Evolutionary conservation across 2,113 vertebrate genomes (phyloP).

Genomic region (Dryoscopus gambensis): DNA sequence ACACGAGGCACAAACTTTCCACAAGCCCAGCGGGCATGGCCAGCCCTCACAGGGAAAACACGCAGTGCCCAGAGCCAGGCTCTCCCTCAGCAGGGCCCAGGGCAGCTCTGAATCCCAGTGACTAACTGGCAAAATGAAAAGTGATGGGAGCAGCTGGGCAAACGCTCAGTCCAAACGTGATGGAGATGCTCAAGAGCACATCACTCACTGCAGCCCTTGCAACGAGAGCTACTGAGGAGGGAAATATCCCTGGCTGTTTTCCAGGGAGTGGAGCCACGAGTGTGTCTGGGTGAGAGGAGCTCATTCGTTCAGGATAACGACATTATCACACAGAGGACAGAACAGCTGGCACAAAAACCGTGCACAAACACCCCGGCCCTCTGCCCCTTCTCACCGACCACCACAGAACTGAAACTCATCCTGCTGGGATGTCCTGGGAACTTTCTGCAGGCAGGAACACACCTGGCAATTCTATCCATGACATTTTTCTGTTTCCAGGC

Average conservation of each 20-base stretch:
- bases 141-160: background rate
- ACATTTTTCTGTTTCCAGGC: background rate
- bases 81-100: background rate
- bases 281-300: background rate
- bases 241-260: background rate
- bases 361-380: background rate
- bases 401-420: background rate
- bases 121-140: background rate
- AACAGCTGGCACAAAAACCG: background rate
- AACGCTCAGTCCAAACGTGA: rapidly evolving
- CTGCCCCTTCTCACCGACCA: background rate
- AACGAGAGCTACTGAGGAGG: background rate
- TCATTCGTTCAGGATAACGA: background rate
- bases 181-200: background rate
- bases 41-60: background rate
- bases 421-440: background rate
- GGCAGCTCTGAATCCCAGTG: background rate
- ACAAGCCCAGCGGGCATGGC: background rate
- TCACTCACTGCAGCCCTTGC: background rate
- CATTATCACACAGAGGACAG: background rate
- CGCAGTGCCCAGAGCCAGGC: background rate
- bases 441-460: background rate
- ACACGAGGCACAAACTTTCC: rapidly evolving
- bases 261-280: background rate
- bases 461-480: background rate